phyloP scores from a whole-genome alignment of 2,797 vertebrate genomes.

The Lepus oiostolus region DNA sequence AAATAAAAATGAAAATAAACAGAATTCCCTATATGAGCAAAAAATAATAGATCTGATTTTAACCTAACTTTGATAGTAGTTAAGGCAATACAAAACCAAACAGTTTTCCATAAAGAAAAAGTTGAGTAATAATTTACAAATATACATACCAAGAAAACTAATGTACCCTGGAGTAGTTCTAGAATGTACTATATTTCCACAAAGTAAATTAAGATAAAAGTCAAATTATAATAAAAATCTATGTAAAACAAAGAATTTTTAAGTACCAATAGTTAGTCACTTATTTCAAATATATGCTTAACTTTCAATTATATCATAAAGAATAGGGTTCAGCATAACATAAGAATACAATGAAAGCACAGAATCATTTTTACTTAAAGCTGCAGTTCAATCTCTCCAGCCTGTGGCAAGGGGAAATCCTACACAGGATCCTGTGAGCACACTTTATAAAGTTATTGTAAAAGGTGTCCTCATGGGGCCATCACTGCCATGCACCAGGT shows the following conservation, averaged over 20 bases:
- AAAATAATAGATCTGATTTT: slow-evolving; percentile 1
- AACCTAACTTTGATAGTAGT: slow-evolving; percentile 23
- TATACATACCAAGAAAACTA: neutral
- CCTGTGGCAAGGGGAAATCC: neutral
- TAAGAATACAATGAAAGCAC: slow-evolving; percentile 19
- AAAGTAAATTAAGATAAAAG: slow-evolving; percentile 38
- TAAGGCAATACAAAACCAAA: slow-evolving; percentile 17
- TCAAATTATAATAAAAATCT: slow-evolving; percentile 38
- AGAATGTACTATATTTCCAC: slow-evolving; percentile 50
- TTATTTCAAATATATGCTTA: slow-evolving; percentile 15
- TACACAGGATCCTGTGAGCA: neutral
- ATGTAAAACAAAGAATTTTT: slow-evolving; percentile 34
- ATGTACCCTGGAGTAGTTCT: slow-evolving; percentile 18
- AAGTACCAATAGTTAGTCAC: neutral
- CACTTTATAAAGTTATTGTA: neutral
- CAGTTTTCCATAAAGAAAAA: neutral
- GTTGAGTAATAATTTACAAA: neutral
- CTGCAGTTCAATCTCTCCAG: neutral
- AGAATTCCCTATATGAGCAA: slow-evolving; percentile 36
- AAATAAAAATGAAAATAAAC: neutral
- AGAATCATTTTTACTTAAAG: slow-evolving; percentile 21
- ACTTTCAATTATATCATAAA: slow-evolving; percentile 28
- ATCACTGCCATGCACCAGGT: no score
- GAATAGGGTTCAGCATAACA: slow-evolving; percentile 45
- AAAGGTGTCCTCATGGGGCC: neutral